A percentile compares a stretch with the other conserved stretches of the same genome.
These are phyloP conservation scores for Pseudococcus longispinus DNA, from an alignment of 2,888 invertebrate species.

Conservation along the genomic window DNA sequence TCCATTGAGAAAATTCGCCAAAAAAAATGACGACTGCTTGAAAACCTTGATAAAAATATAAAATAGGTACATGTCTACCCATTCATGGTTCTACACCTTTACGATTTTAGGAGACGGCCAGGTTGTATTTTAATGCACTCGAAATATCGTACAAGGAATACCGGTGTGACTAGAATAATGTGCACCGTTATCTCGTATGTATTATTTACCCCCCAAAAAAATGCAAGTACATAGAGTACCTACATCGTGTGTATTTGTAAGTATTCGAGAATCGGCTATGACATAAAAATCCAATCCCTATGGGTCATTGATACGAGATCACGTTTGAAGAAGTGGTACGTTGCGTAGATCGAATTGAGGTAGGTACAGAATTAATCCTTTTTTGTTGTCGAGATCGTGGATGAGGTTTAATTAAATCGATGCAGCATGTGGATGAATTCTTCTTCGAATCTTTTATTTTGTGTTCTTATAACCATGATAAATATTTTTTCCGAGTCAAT, in stretches of 20 bases:
- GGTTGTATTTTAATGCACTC: neutral
- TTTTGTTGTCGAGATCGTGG: neutral
- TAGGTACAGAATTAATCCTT: neutral
- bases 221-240: neutral
- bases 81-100: neutral
- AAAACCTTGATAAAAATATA: no score
- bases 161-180: neutral
- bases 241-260: neutral
- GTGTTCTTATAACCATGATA: no score
- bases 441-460: neutral
- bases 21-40: no score
- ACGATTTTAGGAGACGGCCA: neutral
- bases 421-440: neutral
- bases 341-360: neutral
- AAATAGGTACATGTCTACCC: no score
- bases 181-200: neutral
- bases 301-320: neutral
- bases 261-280: neutral
- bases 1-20: no score
- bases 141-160: constrained; percentile 10
- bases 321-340: neutral
- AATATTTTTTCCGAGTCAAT: no score
- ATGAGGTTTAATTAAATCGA: neutral
- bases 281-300: neutral
- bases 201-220: neutral